A percentile compares a stretch with the other conserved stretches of the same genome.
Evolutionary conservation across 2,113 vertebrate species (phyloP).

Genomic region (Notiomystis cincta): DNA sequence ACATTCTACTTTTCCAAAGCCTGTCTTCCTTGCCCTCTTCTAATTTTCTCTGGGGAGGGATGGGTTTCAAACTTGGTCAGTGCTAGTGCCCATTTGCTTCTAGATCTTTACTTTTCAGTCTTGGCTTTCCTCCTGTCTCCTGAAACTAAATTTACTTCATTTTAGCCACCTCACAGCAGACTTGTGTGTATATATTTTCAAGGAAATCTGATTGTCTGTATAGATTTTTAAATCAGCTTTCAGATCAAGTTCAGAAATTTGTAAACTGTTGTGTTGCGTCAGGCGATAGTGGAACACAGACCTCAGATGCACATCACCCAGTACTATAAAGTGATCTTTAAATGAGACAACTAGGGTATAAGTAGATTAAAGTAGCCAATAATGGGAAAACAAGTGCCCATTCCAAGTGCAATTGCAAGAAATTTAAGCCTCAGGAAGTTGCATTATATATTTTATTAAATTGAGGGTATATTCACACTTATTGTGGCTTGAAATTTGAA

Average conservation of each 20-base stretch:
- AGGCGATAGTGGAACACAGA: conserved; percentile 72
- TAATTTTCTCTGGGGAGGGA: conserved; percentile 81
- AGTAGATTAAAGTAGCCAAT: conserved; percentile 91
- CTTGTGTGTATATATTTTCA: conserved; percentile 93
- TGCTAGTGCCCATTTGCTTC: conserved; percentile 79
- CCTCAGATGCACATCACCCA: conserved; percentile 74
- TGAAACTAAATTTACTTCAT: conserved; percentile 88
- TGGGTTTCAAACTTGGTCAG: conserved; percentile 80
- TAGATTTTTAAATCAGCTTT: conserved; percentile 91
- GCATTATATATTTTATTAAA: conserved; percentile 97
- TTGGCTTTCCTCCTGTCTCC: conserved; percentile 86
- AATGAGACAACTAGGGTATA: conserved; percentile 80
- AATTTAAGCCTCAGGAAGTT: conserved; percentile 92
- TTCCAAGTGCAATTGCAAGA: conserved; percentile 87
- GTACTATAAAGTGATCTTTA: conserved; percentile 83
- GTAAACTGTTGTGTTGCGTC: conserved; percentile 87
- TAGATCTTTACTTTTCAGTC: conserved; percentile 77
- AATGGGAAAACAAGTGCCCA: conserved; percentile 89
- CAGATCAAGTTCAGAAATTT: conserved; percentile 88
- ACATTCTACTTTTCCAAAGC: conserved; percentile 78
- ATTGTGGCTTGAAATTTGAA: conserved; percentile 88
- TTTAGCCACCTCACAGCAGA: conserved; percentile 88
- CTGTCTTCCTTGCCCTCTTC: conserved; percentile 78
- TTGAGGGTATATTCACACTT: conserved; percentile 95
- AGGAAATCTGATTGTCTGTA: conserved; percentile 86